Conservation (phyloP, 2,113 vertebrate species). For the Neoarius graeffei region DNA sequence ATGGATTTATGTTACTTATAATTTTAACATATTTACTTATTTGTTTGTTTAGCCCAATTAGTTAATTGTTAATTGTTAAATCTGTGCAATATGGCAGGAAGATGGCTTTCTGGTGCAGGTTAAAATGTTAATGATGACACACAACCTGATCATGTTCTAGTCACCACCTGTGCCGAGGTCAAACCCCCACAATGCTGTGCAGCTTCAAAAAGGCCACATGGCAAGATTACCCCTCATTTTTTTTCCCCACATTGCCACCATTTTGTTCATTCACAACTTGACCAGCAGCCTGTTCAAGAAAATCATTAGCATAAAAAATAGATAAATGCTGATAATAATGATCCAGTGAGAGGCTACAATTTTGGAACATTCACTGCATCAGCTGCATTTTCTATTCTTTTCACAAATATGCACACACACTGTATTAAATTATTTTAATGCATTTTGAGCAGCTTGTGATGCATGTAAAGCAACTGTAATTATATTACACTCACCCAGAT, state of each 20-base stretch:
- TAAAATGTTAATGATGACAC: conserved; percentile 38
- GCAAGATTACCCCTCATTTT: background rate
- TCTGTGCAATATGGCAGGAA: conserved; percentile 17
- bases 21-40: background rate
- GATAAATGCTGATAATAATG: conserved; percentile 15
- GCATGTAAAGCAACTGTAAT: background rate
- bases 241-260: background rate
- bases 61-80: conserved; percentile 21
- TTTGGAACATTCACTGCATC: conserved; percentile 12
- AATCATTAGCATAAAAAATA: background rate
- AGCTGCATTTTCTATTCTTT: conserved; percentile 2
- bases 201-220: conserved; percentile 11
- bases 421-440: background rate
- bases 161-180: conserved; percentile 20
- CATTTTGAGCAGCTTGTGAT: background rate
- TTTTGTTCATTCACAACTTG: background rate
- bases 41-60: background rate
- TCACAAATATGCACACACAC: background rate
- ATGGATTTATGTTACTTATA: background rate
- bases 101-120: conserved; percentile 27
- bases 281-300: background rate
- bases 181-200: conserved; percentile 16
- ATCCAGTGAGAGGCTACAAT: conserved; percentile 1
- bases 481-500: background rate
- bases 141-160: conserved; percentile 42